Base-by-base conservation (phyloP, 2,797 vertebrate genomes). In the Synaphobranchus kaupii region DNA sequence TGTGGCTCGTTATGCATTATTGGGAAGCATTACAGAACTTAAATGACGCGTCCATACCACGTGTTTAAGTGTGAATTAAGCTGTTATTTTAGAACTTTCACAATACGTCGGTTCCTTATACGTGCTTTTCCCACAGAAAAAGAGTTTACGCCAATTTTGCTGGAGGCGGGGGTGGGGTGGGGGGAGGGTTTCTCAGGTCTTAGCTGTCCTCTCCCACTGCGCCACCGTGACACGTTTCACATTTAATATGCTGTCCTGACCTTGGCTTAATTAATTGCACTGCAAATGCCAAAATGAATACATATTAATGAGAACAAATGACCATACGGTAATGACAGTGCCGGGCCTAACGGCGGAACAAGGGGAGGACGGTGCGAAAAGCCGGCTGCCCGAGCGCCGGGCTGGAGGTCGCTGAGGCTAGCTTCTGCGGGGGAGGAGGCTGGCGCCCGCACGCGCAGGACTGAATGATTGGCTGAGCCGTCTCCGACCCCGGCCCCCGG, bases 251-350 rank as follows among this genome's bases (percentile, higher is more conserved):
- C 1, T 31, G 85, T 84, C 89, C 56, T 92, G 93, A 95, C 93
- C 94, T 93, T 84, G 84, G 85, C 92, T 90, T 93, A 91, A 89
- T 94, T 92, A 92, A 91, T 76, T 85, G 84, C 47, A 39, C 31
- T 63, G 39, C 73, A 85, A 58, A 92, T 39, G 83, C 28, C 92
- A 90, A 91, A 90, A 93, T 90, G 90, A 91, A 93, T 94, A 90
- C 90, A 94, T 93, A 93, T 93, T 94, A 93, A 94, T 92, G 91
- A 88, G 90, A 93, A 95, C 92, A 94, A 94, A 95, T 90, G 91
- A 93, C 88, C 87, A 63, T 90, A 91, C 92, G 93, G 88, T 93
- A 92, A 94, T 92, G 89, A 87, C 88, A 84, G 52, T 3, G 50
- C 4, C 60, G 13, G 86, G 81, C 7, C 28, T 28, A 52, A 58